These are phyloP conservation scores for Trachelus tabidus DNA, from an alignment of 2,888 invertebrate species.

Conservation along the genomic window DNA sequence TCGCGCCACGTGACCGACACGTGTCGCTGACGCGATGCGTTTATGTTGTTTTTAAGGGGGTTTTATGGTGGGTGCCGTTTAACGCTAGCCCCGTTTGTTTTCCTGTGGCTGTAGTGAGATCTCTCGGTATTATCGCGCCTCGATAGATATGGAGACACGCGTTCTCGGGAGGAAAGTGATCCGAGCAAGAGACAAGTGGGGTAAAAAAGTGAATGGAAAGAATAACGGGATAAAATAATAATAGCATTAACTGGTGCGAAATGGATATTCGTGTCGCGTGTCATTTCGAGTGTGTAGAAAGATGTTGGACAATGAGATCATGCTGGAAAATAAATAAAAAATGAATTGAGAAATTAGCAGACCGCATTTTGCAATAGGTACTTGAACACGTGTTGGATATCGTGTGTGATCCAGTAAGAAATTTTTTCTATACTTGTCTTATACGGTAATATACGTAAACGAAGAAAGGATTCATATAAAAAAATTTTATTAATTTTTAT, in stretches of 20 bases:
- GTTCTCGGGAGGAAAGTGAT: not conserved
- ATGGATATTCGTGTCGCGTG: constrained; percentile 39
- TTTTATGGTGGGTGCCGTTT: not conserved
- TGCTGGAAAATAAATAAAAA: not conserved
- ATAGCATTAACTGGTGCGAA: constrained; percentile 27
- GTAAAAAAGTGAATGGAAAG: constrained; percentile 18
- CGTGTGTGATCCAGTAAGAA: not conserved
- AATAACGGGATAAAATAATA: constrained; percentile 44
- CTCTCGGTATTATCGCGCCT: not conserved
- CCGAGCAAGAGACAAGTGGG: not conserved
- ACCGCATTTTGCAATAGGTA: not conserved
- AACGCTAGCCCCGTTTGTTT: not conserved
- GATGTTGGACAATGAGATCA: not conserved
- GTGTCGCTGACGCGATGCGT: constrained; percentile 39
- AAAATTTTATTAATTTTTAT: no score
- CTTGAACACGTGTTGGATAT: not conserved
- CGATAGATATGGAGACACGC: not conserved
- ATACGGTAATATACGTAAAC: not conserved
- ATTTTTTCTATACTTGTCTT: not conserved
- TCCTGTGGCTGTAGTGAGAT: not conserved
- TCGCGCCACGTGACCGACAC: constrained; percentile 51
- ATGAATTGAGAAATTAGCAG: not conserved
- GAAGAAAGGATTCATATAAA: not conserved
- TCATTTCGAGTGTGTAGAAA: constrained; percentile 32
- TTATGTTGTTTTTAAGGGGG: constrained; percentile 25